Evolutionary conservation across 2,888 invertebrate species (phyloP).

Genomic region (Cheilosia soror): DNA sequence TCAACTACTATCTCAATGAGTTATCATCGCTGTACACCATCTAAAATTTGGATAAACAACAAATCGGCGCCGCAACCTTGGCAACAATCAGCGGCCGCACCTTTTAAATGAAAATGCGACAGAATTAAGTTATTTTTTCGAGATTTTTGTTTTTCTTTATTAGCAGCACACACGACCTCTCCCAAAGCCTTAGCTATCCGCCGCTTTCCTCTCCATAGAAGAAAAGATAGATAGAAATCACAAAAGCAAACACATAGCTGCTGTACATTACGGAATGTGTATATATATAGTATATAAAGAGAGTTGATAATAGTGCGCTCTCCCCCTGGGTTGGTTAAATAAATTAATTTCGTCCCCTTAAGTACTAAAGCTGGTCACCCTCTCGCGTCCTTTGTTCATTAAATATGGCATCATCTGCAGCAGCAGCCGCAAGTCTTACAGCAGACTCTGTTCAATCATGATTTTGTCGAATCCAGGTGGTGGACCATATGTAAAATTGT

Average conservation of each 20-base stretch:
- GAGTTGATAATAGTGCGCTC: conserved; percentile 55
- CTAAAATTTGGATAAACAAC: neutral
- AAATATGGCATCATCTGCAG: conserved; percentile 36
- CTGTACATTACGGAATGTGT: conserved; percentile 64
- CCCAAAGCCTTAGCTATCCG: conserved; percentile 4
- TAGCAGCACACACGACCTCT: conserved; percentile 52
- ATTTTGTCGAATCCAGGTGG: conserved; percentile 96
- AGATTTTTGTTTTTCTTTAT: conserved; percentile 41
- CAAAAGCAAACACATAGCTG: conserved; percentile 56
- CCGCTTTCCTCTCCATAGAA: conserved; percentile 23
- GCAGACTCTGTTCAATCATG: conserved; percentile 97
- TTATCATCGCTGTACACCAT: too few species aligned
- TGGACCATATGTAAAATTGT: conserved; percentile 93
- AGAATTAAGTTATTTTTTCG: neutral
- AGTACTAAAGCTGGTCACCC: conserved; percentile 67
- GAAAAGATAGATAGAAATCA: conserved; percentile 43
- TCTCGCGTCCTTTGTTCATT: conserved; percentile 13
- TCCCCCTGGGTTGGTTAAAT: conserved; percentile 56
- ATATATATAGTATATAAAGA: conserved; percentile 52
- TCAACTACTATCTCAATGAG: too few species aligned
- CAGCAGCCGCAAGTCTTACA: conserved; percentile 86
- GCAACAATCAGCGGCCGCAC: neutral
- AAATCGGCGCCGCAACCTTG: neutral
- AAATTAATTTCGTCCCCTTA: conserved; percentile 60
- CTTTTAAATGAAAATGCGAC: neutral